Evolutionary conservation across 2,888 invertebrate species (phyloP).

Genomic region (Masnerella sp.): DNA sequence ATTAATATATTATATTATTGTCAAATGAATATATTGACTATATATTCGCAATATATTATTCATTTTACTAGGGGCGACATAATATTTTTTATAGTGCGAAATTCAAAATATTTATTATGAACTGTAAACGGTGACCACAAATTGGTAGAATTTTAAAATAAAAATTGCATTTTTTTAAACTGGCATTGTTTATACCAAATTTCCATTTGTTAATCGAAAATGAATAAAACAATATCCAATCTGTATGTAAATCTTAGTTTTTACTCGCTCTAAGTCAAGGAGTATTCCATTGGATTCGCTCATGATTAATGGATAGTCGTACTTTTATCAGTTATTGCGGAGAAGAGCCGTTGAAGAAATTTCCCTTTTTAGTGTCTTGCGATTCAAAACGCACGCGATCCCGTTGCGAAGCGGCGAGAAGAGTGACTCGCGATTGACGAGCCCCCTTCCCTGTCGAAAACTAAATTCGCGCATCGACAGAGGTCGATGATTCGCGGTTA

Average conservation of each 20-base stretch:
- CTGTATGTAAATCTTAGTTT: neutral
- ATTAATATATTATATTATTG: no score
- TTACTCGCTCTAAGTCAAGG: neutral
- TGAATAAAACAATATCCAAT: neutral
- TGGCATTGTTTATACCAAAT: no score
- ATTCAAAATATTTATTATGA: no score
- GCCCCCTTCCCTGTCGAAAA: slow-evolving; percentile 34
- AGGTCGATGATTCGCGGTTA: slow-evolving; percentile 56
- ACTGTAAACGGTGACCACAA: no score
- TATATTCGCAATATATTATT: no score
- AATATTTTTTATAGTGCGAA: no score
- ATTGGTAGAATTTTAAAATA: no score
- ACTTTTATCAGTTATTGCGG: slow-evolving; percentile 33
- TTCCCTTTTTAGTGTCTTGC: slow-evolving; percentile 51
- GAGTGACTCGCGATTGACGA: slow-evolving; percentile 14
- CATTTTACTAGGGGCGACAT: no score
- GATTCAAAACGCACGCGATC: slow-evolving; percentile 37
- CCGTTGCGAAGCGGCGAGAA: slow-evolving; percentile 35
- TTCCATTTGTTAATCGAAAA: no score
- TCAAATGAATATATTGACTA: no score
- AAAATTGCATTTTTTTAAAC: no score
- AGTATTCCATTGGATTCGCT: slow-evolving; percentile 10
- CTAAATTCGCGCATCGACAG: slow-evolving; percentile 33
- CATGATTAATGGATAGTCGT: slow-evolving; percentile 22
- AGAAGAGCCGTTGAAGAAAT: slow-evolving; percentile 27